Percentiles rank a stretch among this genome's conserved stretches.
phyloP scores from a whole-genome alignment of 2,888 invertebrate species.

The Nephrotoma flavescens region DNA sequence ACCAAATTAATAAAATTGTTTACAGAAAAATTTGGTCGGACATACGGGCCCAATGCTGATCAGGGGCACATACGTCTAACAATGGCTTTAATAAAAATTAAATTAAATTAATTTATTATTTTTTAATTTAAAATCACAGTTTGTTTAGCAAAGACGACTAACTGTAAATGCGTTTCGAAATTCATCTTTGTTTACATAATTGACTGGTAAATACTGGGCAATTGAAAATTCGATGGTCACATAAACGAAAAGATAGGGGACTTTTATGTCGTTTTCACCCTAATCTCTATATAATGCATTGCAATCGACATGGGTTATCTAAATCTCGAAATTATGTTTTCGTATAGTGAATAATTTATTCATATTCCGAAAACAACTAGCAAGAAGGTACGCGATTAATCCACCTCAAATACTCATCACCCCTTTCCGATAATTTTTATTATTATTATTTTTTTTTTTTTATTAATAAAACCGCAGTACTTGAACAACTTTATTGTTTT shows the following conservation, averaged over 20 bases:
- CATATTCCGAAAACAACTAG: neutral
- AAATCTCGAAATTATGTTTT: neutral
- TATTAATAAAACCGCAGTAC: neutral
- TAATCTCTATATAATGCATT: neutral
- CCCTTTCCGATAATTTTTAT: neutral
- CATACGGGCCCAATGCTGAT: neutral
- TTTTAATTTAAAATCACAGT: neutral
- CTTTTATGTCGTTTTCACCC: neutral
- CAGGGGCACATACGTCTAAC: neutral
- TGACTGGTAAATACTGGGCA: neutral
- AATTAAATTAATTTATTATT: neutral
- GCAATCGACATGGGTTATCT: neutral
- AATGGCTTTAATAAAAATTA: neutral
- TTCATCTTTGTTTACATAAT: neutral
- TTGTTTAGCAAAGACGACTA: neutral
- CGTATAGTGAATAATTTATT: neutral
- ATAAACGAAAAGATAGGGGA: neutral
- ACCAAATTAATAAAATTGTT: neutral
- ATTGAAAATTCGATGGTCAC: neutral
- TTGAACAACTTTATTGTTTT: neutral
- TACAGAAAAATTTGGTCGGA: neutral
- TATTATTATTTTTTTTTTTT: neutral
- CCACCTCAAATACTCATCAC: neutral
- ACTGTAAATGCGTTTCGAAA: neutral
- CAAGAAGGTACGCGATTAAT: neutral